Conservation (phyloP, 64 coral and sea anemone genomes). For the Porites lutea region DNA sequence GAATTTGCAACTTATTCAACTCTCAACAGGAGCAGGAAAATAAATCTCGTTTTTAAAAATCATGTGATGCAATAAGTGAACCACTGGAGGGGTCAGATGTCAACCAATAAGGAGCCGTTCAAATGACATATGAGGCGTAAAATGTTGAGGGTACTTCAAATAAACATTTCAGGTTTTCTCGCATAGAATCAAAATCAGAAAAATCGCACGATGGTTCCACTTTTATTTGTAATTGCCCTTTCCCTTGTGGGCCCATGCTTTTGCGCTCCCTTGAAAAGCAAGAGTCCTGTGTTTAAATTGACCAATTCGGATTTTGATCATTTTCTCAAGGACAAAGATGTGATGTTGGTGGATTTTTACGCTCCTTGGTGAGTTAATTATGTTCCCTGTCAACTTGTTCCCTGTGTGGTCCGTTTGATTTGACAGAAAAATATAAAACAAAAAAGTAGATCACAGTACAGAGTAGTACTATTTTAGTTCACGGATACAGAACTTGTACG, state of each 20-base stretch:
- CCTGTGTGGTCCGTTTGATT: too few relatives aligned
- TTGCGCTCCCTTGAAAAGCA: neutral
- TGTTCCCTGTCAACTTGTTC: neutral
- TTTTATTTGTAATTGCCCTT: neutral
- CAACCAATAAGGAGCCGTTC: conserved; percentile 4
- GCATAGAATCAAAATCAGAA: neutral
- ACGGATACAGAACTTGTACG: too few relatives aligned
- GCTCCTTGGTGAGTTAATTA: conserved; percentile 82
- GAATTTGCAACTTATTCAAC: neutral
- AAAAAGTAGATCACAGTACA: neutral
- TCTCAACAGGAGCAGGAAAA: neutral
- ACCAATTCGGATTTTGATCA: conserved; percentile 77
- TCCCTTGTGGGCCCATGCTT: conserved; percentile 41
- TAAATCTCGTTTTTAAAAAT: neutral
- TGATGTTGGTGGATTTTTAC: conserved; percentile 92
- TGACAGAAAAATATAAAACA: neutral
- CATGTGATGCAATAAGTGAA: conserved; percentile 18
- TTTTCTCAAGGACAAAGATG: conserved; percentile 78
- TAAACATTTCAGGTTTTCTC: conserved; percentile 2
- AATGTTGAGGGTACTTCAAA: conserved; percentile 23
- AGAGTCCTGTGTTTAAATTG: conserved; percentile 70
- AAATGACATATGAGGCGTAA: conserved; percentile 48
- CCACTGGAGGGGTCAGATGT: neutral
- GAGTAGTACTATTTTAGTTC: too few relatives aligned
- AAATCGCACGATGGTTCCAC: conserved; percentile 13